Evolutionary conservation across 2,113 vertebrate genomes (phyloP).

Genomic region (Rousettus leschenaultii): DNA sequence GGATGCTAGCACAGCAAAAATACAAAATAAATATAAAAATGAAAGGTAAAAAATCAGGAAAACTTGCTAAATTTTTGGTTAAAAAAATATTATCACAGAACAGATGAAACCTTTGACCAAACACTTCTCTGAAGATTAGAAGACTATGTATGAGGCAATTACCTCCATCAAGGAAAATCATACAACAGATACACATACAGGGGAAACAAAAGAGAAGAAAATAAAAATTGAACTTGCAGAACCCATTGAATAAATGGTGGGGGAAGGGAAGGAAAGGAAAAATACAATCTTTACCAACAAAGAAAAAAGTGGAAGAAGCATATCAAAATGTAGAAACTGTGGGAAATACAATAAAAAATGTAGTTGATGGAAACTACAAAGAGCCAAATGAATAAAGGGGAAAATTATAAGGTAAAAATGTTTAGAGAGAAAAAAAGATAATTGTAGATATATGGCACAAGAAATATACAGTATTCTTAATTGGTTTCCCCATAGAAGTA

Average conservation of each 20-base stretch:
- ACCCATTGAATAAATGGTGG: background rate
- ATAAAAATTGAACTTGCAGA: background rate
- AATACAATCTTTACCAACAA: background rate
- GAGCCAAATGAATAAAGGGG: background rate
- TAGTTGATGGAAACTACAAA: background rate
- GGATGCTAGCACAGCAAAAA: background rate
- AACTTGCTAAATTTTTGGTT: background rate
- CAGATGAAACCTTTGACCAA: background rate
- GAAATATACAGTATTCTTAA: background rate
- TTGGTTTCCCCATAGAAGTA: background rate
- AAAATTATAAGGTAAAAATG: background rate
- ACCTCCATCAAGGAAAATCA: background rate
- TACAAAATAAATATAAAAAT: background rate
- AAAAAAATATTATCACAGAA: background rate
- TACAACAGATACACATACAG: background rate
- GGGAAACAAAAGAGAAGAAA: background rate
- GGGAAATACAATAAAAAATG: background rate
- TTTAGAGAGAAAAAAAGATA: background rate
- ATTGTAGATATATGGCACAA: background rate
- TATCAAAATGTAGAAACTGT: background rate
- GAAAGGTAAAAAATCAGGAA: background rate
- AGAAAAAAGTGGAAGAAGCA: background rate
- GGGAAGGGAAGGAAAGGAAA: background rate
- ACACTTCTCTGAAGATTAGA: background rate
- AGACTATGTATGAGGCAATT: background rate